These are phyloP conservation scores for Tetranychus cinnabarinus DNA, from an alignment of 1,140 invertebrate genomes.

Conservation along the genomic window DNA sequence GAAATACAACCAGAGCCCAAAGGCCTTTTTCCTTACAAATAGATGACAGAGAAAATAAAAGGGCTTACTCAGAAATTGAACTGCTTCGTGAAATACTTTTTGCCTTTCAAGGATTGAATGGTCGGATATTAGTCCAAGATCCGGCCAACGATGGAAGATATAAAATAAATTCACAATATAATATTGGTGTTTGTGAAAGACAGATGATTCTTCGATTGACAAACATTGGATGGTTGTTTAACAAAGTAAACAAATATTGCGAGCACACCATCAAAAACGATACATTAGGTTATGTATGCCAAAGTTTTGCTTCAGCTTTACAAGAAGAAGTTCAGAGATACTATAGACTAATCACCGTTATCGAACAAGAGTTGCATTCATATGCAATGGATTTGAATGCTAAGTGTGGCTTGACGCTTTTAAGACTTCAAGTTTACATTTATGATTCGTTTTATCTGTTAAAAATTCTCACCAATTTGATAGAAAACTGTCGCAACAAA, in stretches of 20 bases:
- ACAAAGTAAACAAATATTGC: conserved; percentile 42
- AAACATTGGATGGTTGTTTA: conserved; percentile 66
- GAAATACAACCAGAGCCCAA: not conserved
- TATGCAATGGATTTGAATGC: not conserved
- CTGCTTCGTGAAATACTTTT: conserved; percentile 43
- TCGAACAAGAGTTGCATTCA: conserved; percentile 46
- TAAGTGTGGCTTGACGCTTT: conserved; percentile 32
- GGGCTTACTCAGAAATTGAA: not conserved
- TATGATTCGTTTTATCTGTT: conserved; percentile 48
- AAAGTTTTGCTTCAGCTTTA: conserved; percentile 62
- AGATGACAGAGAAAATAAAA: not conserved
- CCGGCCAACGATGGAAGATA: conserved; percentile 25
- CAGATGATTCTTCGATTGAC: conserved; percentile 40
- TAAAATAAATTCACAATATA: conserved; percentile 1
- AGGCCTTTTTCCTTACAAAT: conserved; percentile 3
- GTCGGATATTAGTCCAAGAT: conserved; percentile 43
- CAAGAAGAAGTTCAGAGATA: conserved; percentile 61
- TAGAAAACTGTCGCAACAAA: conserved; percentile 41
- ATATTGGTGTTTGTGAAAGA: conserved; percentile 10
- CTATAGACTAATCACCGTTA: conserved; percentile 58
- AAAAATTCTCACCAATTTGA: conserved; percentile 52
- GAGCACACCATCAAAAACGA: conserved; percentile 25
- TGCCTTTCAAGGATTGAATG: conserved; percentile 54
- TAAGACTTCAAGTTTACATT: conserved; percentile 51
- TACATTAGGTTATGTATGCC: conserved; percentile 43